These are phyloP conservation scores for Tetramorium alpestre DNA, from an alignment of 1,140 invertebrate species.

Conservation along the genomic window DNA sequence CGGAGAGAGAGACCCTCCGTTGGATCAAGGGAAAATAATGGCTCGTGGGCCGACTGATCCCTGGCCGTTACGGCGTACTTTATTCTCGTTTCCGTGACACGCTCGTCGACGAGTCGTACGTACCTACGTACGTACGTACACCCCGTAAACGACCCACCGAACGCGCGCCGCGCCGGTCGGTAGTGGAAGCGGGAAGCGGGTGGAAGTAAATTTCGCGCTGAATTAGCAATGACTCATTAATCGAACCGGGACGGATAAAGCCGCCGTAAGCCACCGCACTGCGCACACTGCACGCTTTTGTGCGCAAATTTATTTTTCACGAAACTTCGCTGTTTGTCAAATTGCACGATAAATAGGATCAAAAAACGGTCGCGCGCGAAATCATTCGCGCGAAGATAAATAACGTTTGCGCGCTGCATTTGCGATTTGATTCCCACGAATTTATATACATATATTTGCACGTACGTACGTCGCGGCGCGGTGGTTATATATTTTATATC, in stretches of 20 bases:
- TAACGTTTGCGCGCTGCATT: constrained; percentile 10
- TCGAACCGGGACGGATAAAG: constrained; percentile 26
- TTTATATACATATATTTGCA: constrained; percentile 35
- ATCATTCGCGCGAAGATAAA: constrained; percentile 28
- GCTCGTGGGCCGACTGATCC: constrained; percentile 52
- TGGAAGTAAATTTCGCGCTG: constrained; percentile 48
- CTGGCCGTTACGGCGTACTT: constrained; percentile 57
- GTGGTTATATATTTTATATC: constrained; percentile 18
- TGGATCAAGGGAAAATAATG: constrained; percentile 66
- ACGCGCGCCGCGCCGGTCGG: not conserved
- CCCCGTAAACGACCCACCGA: constrained; percentile 32
- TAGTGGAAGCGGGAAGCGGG: not conserved
- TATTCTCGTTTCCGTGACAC: constrained; percentile 59
- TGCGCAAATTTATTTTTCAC: constrained; percentile 40
- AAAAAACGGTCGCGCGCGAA: constrained; percentile 11
- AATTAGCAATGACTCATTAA: constrained; percentile 61
- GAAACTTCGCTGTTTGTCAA: constrained; percentile 32
- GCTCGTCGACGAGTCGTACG: constrained; percentile 42
- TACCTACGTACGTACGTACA: constrained; percentile 35
- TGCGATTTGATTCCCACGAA: constrained; percentile 36
- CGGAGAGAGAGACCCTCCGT: constrained; percentile 38
- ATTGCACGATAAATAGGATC: constrained; percentile 30
- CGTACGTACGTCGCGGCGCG: not conserved
- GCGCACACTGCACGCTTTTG: not conserved
- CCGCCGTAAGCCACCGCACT: not conserved